Evolutionary conservation across 2,797 vertebrate genomes (phyloP), one percentile per base, ranked within the genome.

Genomic region (Knipowitschia caucasica): DNA sequence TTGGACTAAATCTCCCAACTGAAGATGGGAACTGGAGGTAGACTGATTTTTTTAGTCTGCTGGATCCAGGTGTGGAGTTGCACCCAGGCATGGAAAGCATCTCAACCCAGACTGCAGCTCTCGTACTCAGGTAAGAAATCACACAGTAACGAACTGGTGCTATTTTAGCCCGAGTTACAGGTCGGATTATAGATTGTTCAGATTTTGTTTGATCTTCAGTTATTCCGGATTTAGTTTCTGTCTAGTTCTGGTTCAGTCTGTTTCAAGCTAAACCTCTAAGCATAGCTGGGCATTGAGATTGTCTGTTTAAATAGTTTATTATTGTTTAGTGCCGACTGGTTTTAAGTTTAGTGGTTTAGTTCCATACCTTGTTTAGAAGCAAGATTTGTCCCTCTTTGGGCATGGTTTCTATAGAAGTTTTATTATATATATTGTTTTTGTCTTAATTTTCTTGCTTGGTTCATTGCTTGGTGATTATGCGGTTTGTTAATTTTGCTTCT

Each of bases 51-150:
- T 10, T 20, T 47, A 6, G 4, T 31, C 9, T 18, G 27, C 14
- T 47, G 27, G 27, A 47, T 30, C 45, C 45, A 47, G 45, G 27
- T 30, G 26, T 47, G 45, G 45, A 14, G 26, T 47, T 47, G 9
- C 15, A 75, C 77, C 0, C 78, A 71, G 31, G 88, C 88, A 3
- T 91, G 89, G 90, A 89, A 75, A 84, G 73, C 89, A 56, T 88
- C 89, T 69, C 89, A 91, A 38, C 89, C 91, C 34, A 83, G 90
- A 47, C 84, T 92, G 23, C 89, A 90, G 83, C 89, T 88, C 73
- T 81, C 80, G 7, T 71, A 86, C 60, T 70, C 86, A 0, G 86
- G 86, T 88, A 77, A 72, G 82, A 71, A 6, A 8, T 46, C 15
- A 45, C 0, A 20, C 20, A 23, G 21, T 1, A 12, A 11, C 10